Evolutionary conservation across 2,888 invertebrate species (phyloP).

Genomic region (Tetramorium bicarinatum): DNA sequence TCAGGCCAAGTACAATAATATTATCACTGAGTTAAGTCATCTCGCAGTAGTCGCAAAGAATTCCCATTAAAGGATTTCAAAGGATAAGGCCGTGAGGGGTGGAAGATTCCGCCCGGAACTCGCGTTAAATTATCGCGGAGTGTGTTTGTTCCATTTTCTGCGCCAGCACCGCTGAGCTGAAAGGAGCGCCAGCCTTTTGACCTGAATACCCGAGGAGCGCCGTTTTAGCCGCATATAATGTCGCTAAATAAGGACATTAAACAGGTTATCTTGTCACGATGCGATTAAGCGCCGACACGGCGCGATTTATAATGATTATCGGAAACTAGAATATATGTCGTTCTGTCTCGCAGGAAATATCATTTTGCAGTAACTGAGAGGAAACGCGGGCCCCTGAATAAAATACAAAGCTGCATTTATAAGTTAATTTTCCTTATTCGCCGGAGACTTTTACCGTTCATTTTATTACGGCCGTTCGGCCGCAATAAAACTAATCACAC

Average conservation of each 20-base stretch:
- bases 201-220: constrained; percentile 42
- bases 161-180: constrained; percentile 26
- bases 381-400: not conserved
- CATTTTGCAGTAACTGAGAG: not conserved
- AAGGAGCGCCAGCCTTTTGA: constrained; percentile 53
- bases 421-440: constrained; percentile 35
- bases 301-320: constrained; percentile 48
- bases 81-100: constrained; percentile 65
- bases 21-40: constrained; percentile 73
- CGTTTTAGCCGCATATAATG: constrained; percentile 50
- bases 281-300: constrained; percentile 44
- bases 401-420: constrained; percentile 36
- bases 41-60: constrained; percentile 63
- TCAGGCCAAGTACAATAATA: constrained; percentile 70
- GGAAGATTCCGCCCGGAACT: constrained; percentile 31
- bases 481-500: constrained; percentile 53
- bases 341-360: not conserved
- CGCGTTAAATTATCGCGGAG: constrained; percentile 71
- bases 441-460: constrained; percentile 39
- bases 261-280: constrained; percentile 34
- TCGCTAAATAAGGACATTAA: constrained; percentile 49
- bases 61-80: constrained; percentile 77
- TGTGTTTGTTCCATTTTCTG: constrained; percentile 59
- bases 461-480: constrained; percentile 39
- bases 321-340: not conserved